Conservation (phyloP, 2,888 invertebrate genomes). For the Drosophila subquinaria region DNA sequence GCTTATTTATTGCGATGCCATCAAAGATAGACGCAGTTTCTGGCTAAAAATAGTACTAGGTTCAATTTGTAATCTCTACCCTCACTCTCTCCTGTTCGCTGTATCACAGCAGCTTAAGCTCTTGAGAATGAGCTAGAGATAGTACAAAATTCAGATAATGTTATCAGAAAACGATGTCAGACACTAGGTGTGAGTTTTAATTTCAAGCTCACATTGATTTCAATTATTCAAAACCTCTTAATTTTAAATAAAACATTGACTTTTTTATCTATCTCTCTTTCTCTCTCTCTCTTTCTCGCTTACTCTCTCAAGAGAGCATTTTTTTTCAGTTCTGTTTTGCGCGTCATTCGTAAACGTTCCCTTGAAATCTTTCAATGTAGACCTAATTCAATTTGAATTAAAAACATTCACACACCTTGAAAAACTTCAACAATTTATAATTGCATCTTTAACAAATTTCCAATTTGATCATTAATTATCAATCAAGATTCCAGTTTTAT, state of each 20-base stretch:
- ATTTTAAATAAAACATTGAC: no score
- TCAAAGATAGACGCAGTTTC: slow-evolving; percentile 5
- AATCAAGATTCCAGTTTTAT: slow-evolving; percentile 25
- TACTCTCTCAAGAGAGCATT: background rate
- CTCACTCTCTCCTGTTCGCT: background rate
- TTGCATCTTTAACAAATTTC: slow-evolving; percentile 2
- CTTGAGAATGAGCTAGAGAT: background rate
- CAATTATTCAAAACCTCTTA: no score
- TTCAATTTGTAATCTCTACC: background rate
- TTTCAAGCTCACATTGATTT: no score
- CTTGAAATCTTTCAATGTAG: background rate
- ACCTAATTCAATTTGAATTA: no score
- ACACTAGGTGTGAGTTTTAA: no score
- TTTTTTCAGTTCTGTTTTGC: background rate
- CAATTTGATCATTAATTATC: slow-evolving; percentile 20
- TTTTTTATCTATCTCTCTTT: background rate
- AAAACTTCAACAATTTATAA: background rate
- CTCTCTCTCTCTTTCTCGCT: background rate
- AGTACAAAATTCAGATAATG: no score
- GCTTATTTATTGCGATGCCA: slow-evolving; percentile 22
- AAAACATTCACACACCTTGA: background rate
- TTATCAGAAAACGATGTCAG: no score
- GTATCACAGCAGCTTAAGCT: background rate
- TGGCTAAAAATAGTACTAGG: background rate
- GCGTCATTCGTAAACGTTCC: background rate